Base-by-base conservation (phyloP, 1,140 invertebrate genomes). In the Nilaparvata lugens region DNA sequence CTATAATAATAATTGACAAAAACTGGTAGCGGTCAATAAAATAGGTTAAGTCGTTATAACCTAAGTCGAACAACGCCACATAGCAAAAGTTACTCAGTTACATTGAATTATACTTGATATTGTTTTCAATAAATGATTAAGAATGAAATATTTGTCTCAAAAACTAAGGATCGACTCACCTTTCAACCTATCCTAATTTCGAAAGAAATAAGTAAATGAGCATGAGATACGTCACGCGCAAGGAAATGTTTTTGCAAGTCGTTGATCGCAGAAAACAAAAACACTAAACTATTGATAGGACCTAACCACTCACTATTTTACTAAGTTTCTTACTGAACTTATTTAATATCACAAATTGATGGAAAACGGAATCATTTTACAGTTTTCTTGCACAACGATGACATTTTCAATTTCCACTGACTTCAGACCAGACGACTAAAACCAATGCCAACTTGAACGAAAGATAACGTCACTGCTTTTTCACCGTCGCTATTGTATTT, bases 351-450 rank as follows among this genome's bases (percentile, higher is more conserved):
- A 48, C 21, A 48, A 48, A 9, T 48, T 19, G 9, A 23, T 16
- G 21, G 16, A 48, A 18, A 23, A 19, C 18, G 16, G 16, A 48
- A 19, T 48, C 21, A 48, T 23, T 19, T 48, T 23, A 48, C 45
- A 16, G 16, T 48, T 48, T 23, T 18, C 45, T 2, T 19, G 16
- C 45, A 48, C 45, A 48, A 48, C 45, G 45, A 48, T 48, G 45
- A 48, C 45, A 48, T 48, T 48, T 48, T 48, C 45, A 48, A 48
- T 48, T 48, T 48, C 13, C 31, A 35, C 31, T 35, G 45, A 48
- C 45, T 48, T 35, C 31, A 35, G 31, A 35, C 31, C 31, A 35
- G 31, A 35, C 31, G 31, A 35, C 31, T 35, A 35, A 28, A 45
- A 48, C 45, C 45, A 48, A 48, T 48, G 45, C 45, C 45, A 48